Evolutionary conservation across 2,797 vertebrate species (phyloP).

Genomic region (Prionace glauca): DNA sequence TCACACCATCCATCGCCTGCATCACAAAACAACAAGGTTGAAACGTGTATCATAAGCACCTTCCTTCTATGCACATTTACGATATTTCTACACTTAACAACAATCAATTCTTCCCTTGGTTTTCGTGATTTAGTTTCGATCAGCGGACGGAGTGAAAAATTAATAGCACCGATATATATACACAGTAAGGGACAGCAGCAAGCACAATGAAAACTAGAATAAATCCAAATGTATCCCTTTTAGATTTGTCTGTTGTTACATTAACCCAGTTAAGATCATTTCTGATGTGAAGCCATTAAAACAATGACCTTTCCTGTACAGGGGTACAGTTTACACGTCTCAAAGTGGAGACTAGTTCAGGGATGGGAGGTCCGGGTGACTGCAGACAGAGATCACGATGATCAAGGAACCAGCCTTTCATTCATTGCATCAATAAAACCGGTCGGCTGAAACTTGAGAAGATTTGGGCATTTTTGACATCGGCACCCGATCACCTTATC

Average conservation of each 20-base stretch:
- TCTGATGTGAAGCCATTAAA: neutral
- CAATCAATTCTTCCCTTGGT: neutral
- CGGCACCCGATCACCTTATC: neutral
- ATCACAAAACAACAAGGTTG: neutral
- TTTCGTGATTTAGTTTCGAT: slow-evolving; percentile 7
- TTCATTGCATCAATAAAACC: neutral
- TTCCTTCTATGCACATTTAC: neutral
- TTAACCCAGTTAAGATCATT: neutral
- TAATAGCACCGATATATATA: neutral
- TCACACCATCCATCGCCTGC: neutral
- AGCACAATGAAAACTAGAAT: neutral
- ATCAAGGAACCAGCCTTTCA: neutral
- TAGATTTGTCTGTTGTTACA: neutral
- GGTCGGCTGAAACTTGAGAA: neutral
- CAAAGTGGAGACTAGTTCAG: neutral
- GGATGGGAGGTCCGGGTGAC: neutral
- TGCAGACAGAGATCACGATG: neutral
- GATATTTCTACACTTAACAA: neutral
- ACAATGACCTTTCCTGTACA: neutral
- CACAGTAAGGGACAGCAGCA: neutral
- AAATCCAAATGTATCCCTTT: too few relatives aligned
- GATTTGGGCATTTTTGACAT: neutral
- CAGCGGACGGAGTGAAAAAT: neutral
- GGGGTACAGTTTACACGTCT: neutral
- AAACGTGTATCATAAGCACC: neutral